Evolutionary conservation across 2,797 vertebrate species (phyloP), one percentile per base, ranked within the genome.

Genomic region (Halcyon badia): DNA sequence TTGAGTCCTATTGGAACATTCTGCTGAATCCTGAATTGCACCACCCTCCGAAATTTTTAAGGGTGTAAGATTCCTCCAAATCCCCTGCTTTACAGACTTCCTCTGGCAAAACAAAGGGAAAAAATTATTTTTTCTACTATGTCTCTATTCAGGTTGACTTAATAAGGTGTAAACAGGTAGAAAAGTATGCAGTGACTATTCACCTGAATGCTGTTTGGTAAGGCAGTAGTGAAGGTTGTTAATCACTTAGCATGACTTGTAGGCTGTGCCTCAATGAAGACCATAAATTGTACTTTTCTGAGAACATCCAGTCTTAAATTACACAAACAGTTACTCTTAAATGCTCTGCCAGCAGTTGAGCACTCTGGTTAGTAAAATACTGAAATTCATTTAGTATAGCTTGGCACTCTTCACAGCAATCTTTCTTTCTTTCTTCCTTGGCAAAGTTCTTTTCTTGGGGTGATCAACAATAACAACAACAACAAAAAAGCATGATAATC

Each of bases 351-450:
- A 94, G 60, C 35, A 94, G 28, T 5, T 0, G 0, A 82, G 24
- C 52, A 52, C n/a, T 80, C 62, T 39, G 83, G 56, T 91, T 83
- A 83, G 77, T 80, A 93, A 77, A 91, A 91, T 71, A 79, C 75
- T 71, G 68, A 57, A 87, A 92, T 57, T 85, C 8, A 31, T 88
- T 89, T 93, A 75, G 42, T 72, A 54, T 46, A 65, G 48, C 20
- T 94, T 95, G 83, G 77, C 70, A 51, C 4, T 66, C 52, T 64
- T 66, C 72, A 76, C 8, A 10, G 22, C 6, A 39, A 90, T 94
- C 6, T 10, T 70, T 76, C 52, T 83, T 60, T 73, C 39, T 75
- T 73, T 72, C 30, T 84, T 83, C 21, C 14, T 73, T 85, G 49
- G 42, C 54, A 89, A 84, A 87, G 11, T 8, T 72, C n/a, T 81